Base-by-base conservation (phyloP, 2,113 vertebrate genomes). In the Gavialis gangeticus region DNA sequence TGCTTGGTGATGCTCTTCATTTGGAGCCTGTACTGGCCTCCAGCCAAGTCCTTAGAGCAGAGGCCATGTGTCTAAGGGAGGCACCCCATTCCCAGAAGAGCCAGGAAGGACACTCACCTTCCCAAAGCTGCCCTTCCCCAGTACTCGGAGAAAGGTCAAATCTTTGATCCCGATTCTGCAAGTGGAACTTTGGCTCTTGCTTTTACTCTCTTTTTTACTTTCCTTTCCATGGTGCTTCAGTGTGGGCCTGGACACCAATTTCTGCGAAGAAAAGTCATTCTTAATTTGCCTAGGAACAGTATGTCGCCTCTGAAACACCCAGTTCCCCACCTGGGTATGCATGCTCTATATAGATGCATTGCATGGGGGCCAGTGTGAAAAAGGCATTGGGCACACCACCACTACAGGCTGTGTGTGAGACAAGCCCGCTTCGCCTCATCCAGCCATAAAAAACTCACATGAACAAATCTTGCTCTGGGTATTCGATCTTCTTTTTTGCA, bases 41-140 rank as follows among this genome's bases (percentile, higher is more conserved):
- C 69, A 46, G 34, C 15, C 34, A 25, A 24, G 21, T 25, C 46
- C 34, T 73, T 37, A 12, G 37, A 21, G 46, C 12, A 46, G 69
- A 13, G 34, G 24, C 46, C 69, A 37, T 46, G 24, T 22, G 2
- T 73, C 24, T 73, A 24, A 73, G 25, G n/a, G 81, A 93, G 60
- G 67, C 58, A 75, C 28, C 34, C 67, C 67, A 57, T 17, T 58
- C 66, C 85, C 6, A 2, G 25, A 73, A 92, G 1, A 95, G 57
- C n/a, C 71, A 83, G 0, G 1, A 84, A 28, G 63, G 81, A 91
- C 25, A 87, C 98, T 97, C 96, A 99, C 99, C 99, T 99, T 99
- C 95, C 99, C 99, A 94, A 99, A 99, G 96, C 99, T 99, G 90
- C 99, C 99, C 88, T 99, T 99, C 37, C 99, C 99, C 58, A 99